Base-by-base conservation (phyloP, 2,888 invertebrate genomes). In the Caradrina kadenii region DNA sequence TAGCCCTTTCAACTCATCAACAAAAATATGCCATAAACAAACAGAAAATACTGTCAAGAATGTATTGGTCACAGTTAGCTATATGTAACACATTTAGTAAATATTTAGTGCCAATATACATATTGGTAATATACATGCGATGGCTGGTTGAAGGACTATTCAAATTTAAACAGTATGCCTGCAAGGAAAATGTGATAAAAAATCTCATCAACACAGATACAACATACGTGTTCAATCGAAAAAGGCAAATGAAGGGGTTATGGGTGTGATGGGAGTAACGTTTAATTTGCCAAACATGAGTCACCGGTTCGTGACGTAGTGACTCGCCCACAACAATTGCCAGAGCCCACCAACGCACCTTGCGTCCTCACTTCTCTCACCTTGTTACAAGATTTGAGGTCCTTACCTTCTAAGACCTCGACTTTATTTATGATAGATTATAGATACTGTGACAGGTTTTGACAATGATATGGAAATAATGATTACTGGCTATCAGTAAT, bases 361-460 rank as follows among this genome's bases (percentile, higher is more conserved):
- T 76, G 61, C 86, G 86, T 87, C 84, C 86, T 86, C 85, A 84
- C 81, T 73, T 73, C 80, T 89, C 84, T 89, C 83, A 86, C 89
- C 88, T 89, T 88, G 87, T 75, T 77, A 75, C 65, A 81, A 76
- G 80, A 84, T 83, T 86, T 86, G 78, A 86, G 81, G 81, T 86
- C 85, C 84, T 87, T 88, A 89, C 85, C 86, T 87, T 84, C 84
- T 79, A 88, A 80, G 82, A 86, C 86, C 87, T 83, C 88, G 88
- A 89, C 88, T 87, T 86, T 86, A 87, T 84, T 79, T 72, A 80
- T 74, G 74, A 68, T 68, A 79, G 73, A 81, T 78, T 79, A 79
- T 69, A 76, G 70, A 79, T 55, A 79, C 42, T 63, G 66, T 74
- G 69, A 73, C 74, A 59, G 54, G 68, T 66, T 76, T 70, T 80